phyloP scores from a whole-genome alignment of 2,888 invertebrate species.

The Watsonalla cultraria region DNA sequence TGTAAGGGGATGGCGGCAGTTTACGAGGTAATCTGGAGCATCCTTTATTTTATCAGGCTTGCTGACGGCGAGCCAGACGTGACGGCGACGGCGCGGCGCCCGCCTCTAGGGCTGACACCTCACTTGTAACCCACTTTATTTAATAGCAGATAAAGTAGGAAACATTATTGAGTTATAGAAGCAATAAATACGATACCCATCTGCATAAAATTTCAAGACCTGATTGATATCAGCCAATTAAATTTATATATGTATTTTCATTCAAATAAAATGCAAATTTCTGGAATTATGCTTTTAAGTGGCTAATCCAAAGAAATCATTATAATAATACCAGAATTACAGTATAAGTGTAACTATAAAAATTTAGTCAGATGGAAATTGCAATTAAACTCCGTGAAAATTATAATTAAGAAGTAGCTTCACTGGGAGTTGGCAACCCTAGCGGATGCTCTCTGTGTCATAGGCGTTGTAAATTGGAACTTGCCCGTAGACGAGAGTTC shows the following conservation, averaged over 20 bases:
- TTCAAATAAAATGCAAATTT: too few species aligned
- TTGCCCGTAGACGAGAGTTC: slow-evolving; percentile 35
- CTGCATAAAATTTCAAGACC: too few species aligned
- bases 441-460: slow-evolving; percentile 17
- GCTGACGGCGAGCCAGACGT: slow-evolving; percentile 52
- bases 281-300: too few species aligned
- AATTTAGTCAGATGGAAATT: too few species aligned
- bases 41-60: slow-evolving; percentile 39
- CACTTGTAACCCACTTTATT: background rate
- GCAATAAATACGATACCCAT: too few species aligned
- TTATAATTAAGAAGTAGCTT: too few species aligned
- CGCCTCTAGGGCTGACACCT: slow-evolving; percentile 19
- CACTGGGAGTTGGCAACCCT: slow-evolving; percentile 34
- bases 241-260: too few species aligned
- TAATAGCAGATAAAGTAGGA: background rate
- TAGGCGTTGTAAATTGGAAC: slow-evolving; percentile 51
- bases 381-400: too few species aligned
- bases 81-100: slow-evolving; percentile 56
- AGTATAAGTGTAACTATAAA: too few species aligned
- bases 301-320: too few species aligned
- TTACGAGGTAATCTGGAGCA: slow-evolving; percentile 63
- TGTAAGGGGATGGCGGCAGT: slow-evolving; percentile 25
- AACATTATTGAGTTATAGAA: background rate
- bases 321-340: too few species aligned
- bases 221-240: too few species aligned